Conservation (phyloP, 2,888 invertebrate genomes). For the Diaphora mendica region DNA sequence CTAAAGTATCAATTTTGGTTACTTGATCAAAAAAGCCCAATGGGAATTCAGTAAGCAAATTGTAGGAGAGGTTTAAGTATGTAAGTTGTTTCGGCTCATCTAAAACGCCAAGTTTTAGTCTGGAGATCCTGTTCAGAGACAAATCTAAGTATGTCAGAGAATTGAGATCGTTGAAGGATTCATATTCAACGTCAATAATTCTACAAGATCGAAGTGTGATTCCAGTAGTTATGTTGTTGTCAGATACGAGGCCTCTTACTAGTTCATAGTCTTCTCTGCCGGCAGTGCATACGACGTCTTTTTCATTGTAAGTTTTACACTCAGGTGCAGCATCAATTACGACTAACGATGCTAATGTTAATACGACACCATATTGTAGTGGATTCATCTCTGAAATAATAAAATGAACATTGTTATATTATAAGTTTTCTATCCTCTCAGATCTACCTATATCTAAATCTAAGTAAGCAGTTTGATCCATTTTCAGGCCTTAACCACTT, state of each 20-base stretch:
- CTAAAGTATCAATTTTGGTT: slow-evolving; percentile 46
- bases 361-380: slow-evolving; percentile 8
- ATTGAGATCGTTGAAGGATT: slow-evolving; percentile 51
- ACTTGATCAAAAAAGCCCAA: slow-evolving; percentile 49
- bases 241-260: slow-evolving; percentile 57
- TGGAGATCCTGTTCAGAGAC: slow-evolving; percentile 52
- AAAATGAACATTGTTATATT: neutral
- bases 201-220: slow-evolving; percentile 56
- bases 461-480: neutral
- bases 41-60: slow-evolving; percentile 47
- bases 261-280: slow-evolving; percentile 52
- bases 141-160: slow-evolving; percentile 50
- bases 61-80: slow-evolving; percentile 52
- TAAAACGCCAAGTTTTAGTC: slow-evolving; percentile 48
- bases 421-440: neutral
- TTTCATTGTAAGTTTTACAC: slow-evolving; percentile 40
- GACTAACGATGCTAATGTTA: slow-evolving; percentile 23
- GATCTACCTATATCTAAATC: neutral
- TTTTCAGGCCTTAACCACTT: neutral
- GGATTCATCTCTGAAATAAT: slow-evolving; percentile 42
- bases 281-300: slow-evolving; percentile 46
- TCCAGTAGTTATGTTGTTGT: slow-evolving; percentile 52
- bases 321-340: slow-evolving; percentile 39
- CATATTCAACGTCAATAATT: slow-evolving; percentile 51
- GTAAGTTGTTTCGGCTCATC: slow-evolving; percentile 46